Base-by-base conservation (phyloP, 2,113 vertebrate genomes). In the Eidolon helvum region DNA sequence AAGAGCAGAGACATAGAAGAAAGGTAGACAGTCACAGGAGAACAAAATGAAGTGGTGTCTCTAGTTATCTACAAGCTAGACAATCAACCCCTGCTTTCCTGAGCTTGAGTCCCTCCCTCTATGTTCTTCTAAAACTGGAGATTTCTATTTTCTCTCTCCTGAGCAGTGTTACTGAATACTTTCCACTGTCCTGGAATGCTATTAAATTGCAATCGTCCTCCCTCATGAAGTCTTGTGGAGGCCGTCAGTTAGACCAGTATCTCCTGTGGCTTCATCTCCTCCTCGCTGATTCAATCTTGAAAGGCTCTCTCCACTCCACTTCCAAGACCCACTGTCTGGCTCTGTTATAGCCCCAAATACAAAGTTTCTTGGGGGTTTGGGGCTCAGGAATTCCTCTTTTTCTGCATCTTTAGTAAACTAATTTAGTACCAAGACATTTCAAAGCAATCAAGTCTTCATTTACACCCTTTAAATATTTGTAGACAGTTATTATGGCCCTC, bases 371-470 rank as follows among this genome's bases (percentile, higher is more conserved):
- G 68, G 26, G 16, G 53, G 26, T 26, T n/a, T 50, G 16, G 4
- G 48, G 30, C n/a, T 84, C 84, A 84, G 84, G 84, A 71, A 53
- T 80, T 33, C 40, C n/a, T 55, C 84, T 66, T 66, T 65, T 63
- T 48, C 72, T 78, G 22, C 77, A 40, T 74, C 77, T 94, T 97
- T 80, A 85, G 50, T 82, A 92, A 94, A 91, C 61, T n/a, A 38
- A 90, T 21, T 75, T 65, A 79, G 38, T 63, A 72, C 35, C 38
- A 65, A 85, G 77, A 82, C 43, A 30, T 78, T 87, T 90, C 72
- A 95, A 96, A 88, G 75, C 77, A 72, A 74, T 72, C 65, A 57
- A 87, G 85, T 48, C 87, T 80, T 97, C 87, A 91, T 78, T 95
- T 94, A 50, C 57, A 96, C 85, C 74, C 74, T 95, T 82, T 86